Evolutionary conservation across 2,888 invertebrate genomes (phyloP).

Genomic region (Hipparchia semele): DNA sequence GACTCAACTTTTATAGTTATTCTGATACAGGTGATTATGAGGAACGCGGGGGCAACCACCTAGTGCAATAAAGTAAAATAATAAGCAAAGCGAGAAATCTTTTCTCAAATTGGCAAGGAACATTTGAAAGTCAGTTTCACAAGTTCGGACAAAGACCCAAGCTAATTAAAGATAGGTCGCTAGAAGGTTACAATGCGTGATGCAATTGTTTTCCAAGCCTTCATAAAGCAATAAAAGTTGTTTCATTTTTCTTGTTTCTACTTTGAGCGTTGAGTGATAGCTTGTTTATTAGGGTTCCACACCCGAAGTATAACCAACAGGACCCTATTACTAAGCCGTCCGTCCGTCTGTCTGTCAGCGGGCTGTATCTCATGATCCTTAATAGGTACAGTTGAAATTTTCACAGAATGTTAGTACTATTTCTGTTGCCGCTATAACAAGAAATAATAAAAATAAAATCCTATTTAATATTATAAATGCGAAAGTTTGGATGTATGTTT

Average conservation of each 20-base stretch:
- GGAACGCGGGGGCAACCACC: not conserved
- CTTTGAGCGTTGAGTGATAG: not conserved
- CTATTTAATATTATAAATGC: no score
- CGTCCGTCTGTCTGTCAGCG: no score
- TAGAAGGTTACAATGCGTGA: constrained; percentile 53
- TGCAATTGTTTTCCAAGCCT: constrained; percentile 41
- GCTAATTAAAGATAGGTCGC: constrained; percentile 70
- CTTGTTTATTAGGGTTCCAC: not conserved
- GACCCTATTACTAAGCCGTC: no score
- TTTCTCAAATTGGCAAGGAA: constrained; percentile 62
- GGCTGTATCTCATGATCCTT: no score
- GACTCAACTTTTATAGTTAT: not conserved
- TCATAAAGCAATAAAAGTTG: constrained; percentile 40
- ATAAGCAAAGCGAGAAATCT: constrained; percentile 70
- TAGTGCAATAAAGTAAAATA: constrained; percentile 43
- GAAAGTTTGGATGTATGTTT: no score
- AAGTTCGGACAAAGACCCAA: constrained; percentile 67
- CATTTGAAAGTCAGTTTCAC: constrained; percentile 73
- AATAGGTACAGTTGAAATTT: no score
- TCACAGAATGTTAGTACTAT: no score
- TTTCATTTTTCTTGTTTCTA: constrained; percentile 6
- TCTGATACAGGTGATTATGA: not conserved
- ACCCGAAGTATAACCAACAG: no score
- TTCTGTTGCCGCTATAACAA: no score
- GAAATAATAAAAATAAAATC: no score